These are phyloP conservation scores for Clusia tigrina DNA, from an alignment of 2,888 invertebrate genomes.

Conservation along the genomic window DNA sequence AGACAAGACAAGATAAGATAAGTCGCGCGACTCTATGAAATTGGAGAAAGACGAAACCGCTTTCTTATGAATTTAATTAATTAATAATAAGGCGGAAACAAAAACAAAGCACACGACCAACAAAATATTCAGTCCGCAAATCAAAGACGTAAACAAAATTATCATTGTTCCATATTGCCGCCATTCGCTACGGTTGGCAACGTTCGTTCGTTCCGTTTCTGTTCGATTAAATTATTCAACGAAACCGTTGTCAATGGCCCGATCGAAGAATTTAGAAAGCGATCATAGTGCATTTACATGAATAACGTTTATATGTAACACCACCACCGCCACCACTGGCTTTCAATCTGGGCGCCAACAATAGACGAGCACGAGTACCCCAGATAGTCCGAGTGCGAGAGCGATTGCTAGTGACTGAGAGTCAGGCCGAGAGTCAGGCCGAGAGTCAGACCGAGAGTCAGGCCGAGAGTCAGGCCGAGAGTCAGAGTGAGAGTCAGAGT, in stretches of 20 bases:
- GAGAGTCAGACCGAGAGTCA: too few species aligned
- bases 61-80: slow-evolving; percentile 9
- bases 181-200: not conserved
- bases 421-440: too few species aligned
- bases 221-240: too few species aligned
- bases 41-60: not conserved
- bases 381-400: not conserved
- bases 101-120: not conserved
- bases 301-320: not conserved
- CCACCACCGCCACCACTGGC: not conserved
- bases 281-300: slow-evolving; percentile 5
- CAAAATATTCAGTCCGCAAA: not conserved
- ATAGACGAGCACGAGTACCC: not conserved
- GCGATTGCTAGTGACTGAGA: slow-evolving; percentile 7
- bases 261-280: slow-evolving; percentile 18
- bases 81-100: not conserved
- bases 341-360: not conserved
- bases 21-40: slow-evolving; percentile 6
- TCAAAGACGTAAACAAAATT: slow-evolving; percentile 2
- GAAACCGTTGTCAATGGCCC: too few species aligned
- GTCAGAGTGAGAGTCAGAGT: too few species aligned
- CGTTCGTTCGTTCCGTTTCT: too few species aligned
- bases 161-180: not conserved
- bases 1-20: not conserved
- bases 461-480: too few species aligned